Evolutionary conservation across 2,888 invertebrate genomes (phyloP).

Genomic region (Penaeus monodon): DNA sequence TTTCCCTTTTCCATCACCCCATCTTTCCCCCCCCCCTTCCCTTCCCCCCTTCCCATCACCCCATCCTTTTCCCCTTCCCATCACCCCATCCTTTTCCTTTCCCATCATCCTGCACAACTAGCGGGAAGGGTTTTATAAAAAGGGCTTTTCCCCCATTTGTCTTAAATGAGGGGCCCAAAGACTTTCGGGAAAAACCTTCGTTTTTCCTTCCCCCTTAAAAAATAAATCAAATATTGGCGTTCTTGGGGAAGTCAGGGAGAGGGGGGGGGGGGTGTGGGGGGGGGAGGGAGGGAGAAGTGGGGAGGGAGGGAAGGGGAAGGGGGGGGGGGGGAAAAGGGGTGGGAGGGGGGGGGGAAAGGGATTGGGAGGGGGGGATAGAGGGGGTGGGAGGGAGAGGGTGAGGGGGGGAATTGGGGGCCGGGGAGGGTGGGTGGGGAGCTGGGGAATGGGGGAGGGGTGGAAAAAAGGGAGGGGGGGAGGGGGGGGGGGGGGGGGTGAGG

Average conservation of each 20-base stretch:
- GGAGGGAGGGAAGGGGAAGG: not conserved
- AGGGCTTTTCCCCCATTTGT: no score
- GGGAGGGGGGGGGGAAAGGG: not conserved
- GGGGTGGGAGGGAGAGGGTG: not conserved
- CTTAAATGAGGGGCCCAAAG: no score
- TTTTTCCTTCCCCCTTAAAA: no score
- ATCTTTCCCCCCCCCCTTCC: no score
- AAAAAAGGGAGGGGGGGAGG: not conserved
- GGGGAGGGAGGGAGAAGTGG: not conserved
- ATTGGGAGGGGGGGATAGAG: not conserved
- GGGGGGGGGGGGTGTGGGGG: not conserved
- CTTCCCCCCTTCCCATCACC: no score
- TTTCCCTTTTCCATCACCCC: no score
- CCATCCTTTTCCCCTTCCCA: no score
- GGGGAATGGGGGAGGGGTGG: not conserved
- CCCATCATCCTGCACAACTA: conserved; percentile 1
- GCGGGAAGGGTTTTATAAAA: no score
- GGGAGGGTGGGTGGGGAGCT: no score
- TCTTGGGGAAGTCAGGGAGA: not conserved
- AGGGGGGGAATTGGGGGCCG: not conserved
- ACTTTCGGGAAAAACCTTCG: no score
- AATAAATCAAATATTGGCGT: conserved; percentile 39
- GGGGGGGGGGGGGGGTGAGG: not conserved
- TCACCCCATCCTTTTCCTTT: no score
- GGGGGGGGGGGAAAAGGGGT: not conserved